Conservation (phyloP, 2,888 invertebrate species). For the Liposcelis brunnea region DNA sequence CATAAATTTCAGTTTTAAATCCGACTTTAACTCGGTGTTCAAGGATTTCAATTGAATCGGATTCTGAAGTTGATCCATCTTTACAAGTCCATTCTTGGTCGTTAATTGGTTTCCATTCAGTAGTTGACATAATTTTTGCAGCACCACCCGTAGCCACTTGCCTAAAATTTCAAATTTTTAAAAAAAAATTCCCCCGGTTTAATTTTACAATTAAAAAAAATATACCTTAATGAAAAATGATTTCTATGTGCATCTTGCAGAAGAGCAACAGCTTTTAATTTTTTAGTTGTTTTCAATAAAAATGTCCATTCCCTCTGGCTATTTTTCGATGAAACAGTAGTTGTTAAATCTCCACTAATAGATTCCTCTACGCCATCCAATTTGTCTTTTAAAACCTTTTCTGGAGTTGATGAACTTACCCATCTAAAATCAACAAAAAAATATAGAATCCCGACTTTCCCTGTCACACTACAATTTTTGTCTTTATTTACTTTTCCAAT, state of each 20-base stretch:
- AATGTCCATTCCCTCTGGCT: conserved; percentile 43
- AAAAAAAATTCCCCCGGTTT: too few species aligned
- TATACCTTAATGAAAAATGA: conserved; percentile 44
- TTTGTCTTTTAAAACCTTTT: conserved; percentile 41
- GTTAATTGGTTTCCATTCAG: conserved; percentile 29
- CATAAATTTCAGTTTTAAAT: conserved; percentile 54
- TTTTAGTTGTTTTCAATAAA: conserved; percentile 32
- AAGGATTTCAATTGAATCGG: conserved; percentile 18
- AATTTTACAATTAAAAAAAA: conserved; percentile 1
- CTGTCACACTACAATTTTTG: background rate
- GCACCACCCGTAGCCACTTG: conserved; percentile 13
- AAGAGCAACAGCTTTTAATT: conserved; percentile 42
- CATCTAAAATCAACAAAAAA: conserved; percentile 22
- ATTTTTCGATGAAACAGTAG: conserved; percentile 42
- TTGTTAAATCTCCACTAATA: conserved; percentile 38
- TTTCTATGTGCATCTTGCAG: conserved; percentile 51
- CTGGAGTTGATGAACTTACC: conserved; percentile 41
- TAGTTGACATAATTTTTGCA: conserved; percentile 10
- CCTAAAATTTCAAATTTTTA: too few species aligned
- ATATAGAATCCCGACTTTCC: background rate
- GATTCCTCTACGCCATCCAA: conserved; percentile 39
- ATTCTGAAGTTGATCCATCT: conserved; percentile 16
- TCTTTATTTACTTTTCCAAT: conserved; percentile 31
- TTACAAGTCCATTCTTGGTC: conserved; percentile 33
- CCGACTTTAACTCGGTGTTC: conserved; percentile 35